Base-by-base conservation (phyloP, 2,113 vertebrate genomes). In the Zapus hudsonius region DNA sequence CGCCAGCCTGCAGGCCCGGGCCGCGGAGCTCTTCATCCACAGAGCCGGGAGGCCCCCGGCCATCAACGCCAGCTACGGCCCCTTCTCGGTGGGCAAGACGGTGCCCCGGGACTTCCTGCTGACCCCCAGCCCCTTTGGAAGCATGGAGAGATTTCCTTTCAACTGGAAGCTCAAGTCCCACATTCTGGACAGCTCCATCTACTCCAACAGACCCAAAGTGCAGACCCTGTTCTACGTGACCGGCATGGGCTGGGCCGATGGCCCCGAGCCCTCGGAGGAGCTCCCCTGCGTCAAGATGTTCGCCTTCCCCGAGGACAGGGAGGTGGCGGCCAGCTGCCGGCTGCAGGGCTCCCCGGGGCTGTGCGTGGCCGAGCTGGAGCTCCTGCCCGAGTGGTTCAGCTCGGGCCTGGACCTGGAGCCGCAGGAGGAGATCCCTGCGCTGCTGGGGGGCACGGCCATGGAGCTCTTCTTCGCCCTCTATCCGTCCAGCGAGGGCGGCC, bases 21-120 rank as follows among this genome's bases (percentile, higher is more conserved):
- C 97, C 1, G 99, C 99, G 97, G 97, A 99, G 0, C 98, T 99
- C 96, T 99, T 99, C 91, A 97, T 99, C 90, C 98, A 99, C 91
- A 98, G 98, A 90, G 97, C 99, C 89, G 97, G 98, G 27, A 87
- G 95, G 0, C 97, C 98, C 55, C 99, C 99, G 0, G 90, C 96
- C 0, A 84, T 99, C 96, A 99, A 99, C 15, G 99, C 98, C 97
- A 99, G 98, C 36, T 99, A 99, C 0, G 99, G 99, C 70, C 99
- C 99, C 81, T 97, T 99, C 92, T 98, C 98, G 0, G 97, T 97
- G 0, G 98, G 99, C 89, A 97, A 98, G 22, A 91, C 93, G 0
- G 74, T 99, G 36, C 99, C 99, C 0, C 97, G 95, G 84, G 99
- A 99, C 91, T 97, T 99, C 64, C 96, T 99, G 92, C 98, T 98